Percentiles rank a stretch among this genome's conserved stretches.
phyloP scores from a whole-genome alignment of 2,888 invertebrate genomes.

The Balanococcus diminutus region DNA sequence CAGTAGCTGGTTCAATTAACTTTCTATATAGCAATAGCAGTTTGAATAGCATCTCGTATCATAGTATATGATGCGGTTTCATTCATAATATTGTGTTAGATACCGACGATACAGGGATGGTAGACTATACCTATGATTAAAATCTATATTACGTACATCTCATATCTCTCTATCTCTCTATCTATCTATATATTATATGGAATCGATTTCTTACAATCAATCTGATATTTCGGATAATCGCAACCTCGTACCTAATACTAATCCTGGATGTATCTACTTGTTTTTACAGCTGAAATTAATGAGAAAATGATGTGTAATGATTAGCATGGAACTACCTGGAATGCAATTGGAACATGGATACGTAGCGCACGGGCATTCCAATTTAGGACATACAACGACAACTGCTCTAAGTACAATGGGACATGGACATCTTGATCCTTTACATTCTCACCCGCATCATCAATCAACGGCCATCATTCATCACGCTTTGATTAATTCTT shows the following conservation, averaged over 20 bases:
- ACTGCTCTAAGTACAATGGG: conserved; percentile 47
- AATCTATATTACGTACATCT: too few species aligned
- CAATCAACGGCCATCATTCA: conserved; percentile 50
- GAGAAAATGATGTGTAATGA: conserved; percentile 52
- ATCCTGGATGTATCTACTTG: neutral
- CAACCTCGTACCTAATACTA: neutral
- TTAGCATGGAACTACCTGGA: conserved; percentile 54
- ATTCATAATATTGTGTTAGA: neutral
- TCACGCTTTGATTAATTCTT: conserved; percentile 50
- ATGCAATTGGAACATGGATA: conserved; percentile 51
- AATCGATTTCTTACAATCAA: neutral
- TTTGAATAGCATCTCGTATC: neutral
- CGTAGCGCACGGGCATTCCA: conserved; percentile 51
- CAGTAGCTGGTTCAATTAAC: conserved; percentile 20
- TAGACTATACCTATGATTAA: conserved; percentile 15
- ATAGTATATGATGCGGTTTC: conserved; percentile 32
- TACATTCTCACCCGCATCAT: conserved; percentile 52
- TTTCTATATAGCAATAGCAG: neutral
- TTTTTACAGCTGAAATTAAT: conserved; percentile 43
- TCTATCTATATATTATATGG: neutral
- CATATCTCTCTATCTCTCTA: neutral
- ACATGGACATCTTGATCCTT: conserved; percentile 52
- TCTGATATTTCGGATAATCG: neutral
- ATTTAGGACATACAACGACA: conserved; percentile 50
- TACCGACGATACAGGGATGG: neutral